phyloP scores from a whole-genome alignment of 2,113 vertebrate genomes.

The Peromyscus polionotus region DNA sequence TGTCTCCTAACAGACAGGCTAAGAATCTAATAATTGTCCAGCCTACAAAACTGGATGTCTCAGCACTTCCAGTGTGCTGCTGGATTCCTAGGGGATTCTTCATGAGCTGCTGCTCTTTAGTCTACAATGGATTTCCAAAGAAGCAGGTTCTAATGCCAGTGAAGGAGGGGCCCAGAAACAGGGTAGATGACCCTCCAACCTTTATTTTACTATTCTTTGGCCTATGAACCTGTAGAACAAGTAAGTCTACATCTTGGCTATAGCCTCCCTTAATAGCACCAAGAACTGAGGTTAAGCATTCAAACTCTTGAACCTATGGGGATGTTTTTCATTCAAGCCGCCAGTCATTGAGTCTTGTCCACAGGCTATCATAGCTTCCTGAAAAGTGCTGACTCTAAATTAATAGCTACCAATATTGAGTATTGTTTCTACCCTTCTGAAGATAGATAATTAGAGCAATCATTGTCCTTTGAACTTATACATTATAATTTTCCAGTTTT shows the following conservation, averaged over 20 bases:
- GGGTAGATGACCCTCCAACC: background rate
- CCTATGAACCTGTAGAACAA: background rate
- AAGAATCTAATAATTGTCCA: background rate
- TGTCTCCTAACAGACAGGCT: background rate
- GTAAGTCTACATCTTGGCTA: background rate
- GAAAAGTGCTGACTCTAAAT: background rate
- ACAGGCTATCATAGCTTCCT: background rate
- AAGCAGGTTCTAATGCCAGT: background rate
- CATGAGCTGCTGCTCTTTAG: background rate
- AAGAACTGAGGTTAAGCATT: background rate
- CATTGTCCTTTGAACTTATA: background rate
- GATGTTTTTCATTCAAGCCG: background rate
- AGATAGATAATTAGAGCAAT: background rate
- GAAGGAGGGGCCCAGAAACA: background rate
- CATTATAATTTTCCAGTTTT: background rate
- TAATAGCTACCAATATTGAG: background rate
- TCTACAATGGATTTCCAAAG: background rate
- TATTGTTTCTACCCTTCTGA: background rate
- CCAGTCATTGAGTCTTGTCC: background rate
- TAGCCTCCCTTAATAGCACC: background rate
- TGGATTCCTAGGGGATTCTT: background rate
- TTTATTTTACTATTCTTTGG: background rate
- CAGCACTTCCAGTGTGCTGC: background rate
- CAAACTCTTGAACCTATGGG: background rate
- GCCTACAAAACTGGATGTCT: background rate